Percentiles rank a stretch among this genome's conserved stretches.
Conservation (phyloP, 2,797 vertebrate species). For the Tympanoctomys barrerae region DNA sequence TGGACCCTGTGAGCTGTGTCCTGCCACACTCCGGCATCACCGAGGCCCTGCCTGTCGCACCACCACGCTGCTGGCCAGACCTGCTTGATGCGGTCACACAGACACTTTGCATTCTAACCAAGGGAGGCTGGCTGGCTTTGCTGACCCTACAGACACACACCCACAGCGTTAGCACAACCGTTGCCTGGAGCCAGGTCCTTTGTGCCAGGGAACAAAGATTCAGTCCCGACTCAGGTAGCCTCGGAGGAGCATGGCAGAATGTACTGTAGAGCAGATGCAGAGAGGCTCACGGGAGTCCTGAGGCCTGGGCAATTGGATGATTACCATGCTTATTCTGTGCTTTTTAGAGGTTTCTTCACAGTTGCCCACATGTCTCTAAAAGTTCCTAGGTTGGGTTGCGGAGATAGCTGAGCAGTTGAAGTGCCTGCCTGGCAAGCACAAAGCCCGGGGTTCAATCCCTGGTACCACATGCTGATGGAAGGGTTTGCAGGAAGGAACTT, state of each 20-base stretch:
- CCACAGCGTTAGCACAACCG: neutral
- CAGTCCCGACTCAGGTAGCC: neutral
- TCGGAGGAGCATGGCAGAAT: neutral
- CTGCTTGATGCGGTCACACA: neutral
- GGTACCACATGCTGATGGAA: too few relatives aligned
- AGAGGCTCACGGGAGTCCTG: neutral
- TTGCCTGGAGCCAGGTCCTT: neutral
- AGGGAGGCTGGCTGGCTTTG: neutral
- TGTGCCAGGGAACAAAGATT: neutral
- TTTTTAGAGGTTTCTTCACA: neutral
- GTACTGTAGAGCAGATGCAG: neutral
- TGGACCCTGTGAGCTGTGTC: neutral
- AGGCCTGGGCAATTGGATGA: neutral
- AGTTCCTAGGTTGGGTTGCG: too few relatives aligned
- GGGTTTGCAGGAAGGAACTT: too few relatives aligned
- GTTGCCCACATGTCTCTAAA: neutral
- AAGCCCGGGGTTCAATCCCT: too few relatives aligned
- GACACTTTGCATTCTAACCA: neutral
- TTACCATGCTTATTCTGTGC: neutral
- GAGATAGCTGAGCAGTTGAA: too few relatives aligned
- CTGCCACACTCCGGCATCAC: neutral
- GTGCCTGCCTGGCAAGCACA: too few relatives aligned
- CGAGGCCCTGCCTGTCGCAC: neutral
- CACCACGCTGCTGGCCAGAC: neutral
- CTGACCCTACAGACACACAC: neutral